Conservation (phyloP, 2,113 vertebrate genomes). For the Pagrus major region DNA sequence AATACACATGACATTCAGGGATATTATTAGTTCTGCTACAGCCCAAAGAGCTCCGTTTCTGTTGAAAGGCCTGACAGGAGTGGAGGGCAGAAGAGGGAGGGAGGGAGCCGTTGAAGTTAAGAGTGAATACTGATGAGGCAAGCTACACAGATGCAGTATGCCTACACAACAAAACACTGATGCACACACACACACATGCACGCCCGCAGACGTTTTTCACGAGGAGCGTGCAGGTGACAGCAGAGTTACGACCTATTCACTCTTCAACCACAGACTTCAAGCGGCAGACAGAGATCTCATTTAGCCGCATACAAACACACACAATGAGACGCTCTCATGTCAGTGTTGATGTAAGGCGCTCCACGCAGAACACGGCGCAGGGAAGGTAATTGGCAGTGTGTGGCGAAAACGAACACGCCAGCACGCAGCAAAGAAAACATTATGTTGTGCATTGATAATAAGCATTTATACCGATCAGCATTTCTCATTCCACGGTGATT, state of each 20-base stretch:
- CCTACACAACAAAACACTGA: slow-evolving; percentile 68
- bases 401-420: slow-evolving; percentile 13
- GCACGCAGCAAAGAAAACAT: slow-evolving; percentile 32
- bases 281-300: slow-evolving; percentile 45
- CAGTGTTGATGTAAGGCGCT: slow-evolving; percentile 15
- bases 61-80: slow-evolving; percentile 66
- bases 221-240: slow-evolving; percentile 64
- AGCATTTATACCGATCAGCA: slow-evolving; percentile 46
- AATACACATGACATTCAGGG: slow-evolving; percentile 39
- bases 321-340: slow-evolving; percentile 17
- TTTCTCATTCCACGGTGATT: slow-evolving; percentile 55
- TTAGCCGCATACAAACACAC: slow-evolving; percentile 20
- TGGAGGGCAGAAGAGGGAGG: slow-evolving; percentile 27
- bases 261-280: slow-evolving; percentile 19
- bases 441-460: slow-evolving; percentile 37
- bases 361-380: not conserved
- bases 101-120: slow-evolving; percentile 33
- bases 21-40: slow-evolving; percentile 60
- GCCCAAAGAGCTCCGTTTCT: slow-evolving; percentile 38
- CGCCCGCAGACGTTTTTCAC: slow-evolving; percentile 46
- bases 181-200: slow-evolving; percentile 29
- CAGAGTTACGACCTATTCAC: slow-evolving; percentile 43
- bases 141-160: slow-evolving; percentile 70
- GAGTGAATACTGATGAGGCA: slow-evolving; percentile 74
- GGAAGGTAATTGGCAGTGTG: not conserved